Evolutionary conservation across 2,888 invertebrate species (phyloP).

Genomic region (Cyclophora albipunctata): DNA sequence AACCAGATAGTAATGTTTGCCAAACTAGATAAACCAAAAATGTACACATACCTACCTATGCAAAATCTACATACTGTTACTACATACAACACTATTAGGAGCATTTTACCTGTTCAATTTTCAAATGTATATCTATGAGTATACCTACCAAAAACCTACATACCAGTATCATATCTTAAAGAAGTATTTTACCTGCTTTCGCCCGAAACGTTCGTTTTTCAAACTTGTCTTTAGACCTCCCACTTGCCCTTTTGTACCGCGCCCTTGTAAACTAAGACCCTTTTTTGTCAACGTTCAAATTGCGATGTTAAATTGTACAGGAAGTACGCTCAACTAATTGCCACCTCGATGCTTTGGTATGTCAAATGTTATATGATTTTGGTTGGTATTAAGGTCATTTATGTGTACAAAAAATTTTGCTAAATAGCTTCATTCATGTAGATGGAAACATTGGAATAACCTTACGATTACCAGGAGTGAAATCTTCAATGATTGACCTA

Average conservation of each 20-base stretch:
- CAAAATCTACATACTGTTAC: no score
- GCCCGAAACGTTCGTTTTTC: slow-evolving; percentile 23
- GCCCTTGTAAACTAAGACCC: slow-evolving; percentile 44
- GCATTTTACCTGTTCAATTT: no score
- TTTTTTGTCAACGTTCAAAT: slow-evolving; percentile 57
- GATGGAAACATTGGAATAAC: no score
- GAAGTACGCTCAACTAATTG: slow-evolving; percentile 22
- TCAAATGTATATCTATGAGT: slow-evolving; percentile 26
- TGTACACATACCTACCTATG: no score
- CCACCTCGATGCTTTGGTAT: slow-evolving; percentile 1
- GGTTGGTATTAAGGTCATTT: no score
- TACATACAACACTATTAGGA: no score
- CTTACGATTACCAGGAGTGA: no score
- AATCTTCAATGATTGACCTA: no score
- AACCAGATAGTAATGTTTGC: slow-evolving; percentile 59
- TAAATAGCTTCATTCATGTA: no score
- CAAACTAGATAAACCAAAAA: slow-evolving; percentile 52
- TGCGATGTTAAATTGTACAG: no score
- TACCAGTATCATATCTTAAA: neutral
- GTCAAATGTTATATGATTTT: no score
- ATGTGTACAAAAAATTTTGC: no score
- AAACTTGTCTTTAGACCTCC: slow-evolving; percentile 71
- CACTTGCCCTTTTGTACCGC: slow-evolving; percentile 52
- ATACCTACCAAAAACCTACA: slow-evolving; percentile 25
- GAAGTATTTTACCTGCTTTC: slow-evolving; percentile 52